Base-by-base conservation (phyloP, 30 jellyfish, hydroid and myxozoan genomes). In the Pseudorhiza aurosa region DNA sequence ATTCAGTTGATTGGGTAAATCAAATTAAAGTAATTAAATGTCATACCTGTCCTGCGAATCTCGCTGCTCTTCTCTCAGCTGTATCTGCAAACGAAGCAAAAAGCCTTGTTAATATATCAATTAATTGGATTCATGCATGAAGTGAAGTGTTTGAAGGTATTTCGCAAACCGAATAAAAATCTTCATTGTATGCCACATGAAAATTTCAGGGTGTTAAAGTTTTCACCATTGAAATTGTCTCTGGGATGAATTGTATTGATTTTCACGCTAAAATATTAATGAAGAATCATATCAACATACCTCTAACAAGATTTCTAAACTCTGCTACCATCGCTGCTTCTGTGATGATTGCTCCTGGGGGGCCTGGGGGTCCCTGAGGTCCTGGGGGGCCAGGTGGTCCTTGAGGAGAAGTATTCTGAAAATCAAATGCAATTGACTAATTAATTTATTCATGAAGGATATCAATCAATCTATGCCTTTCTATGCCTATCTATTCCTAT, bases 361-460 rank as follows among this genome's bases (percentile, higher is more conserved):
- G 91, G 9, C 96, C 96, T 19, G 96, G 91, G 71, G 96, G 96
- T 28, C 96, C 96, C 33, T 60, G 89, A 5, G 96, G 96, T 0
- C 96, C 96, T 29, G 96, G 96, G 19, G 96, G 96, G 9, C 96
- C 96, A 0, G 91, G 87, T 4, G 96, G 96, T 19, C 96, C 96
- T 18, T 44, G 87, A 1, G 82, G 86, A 17, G 49, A 81, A 40
- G n/a, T 57, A 71, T 10, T 60, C 88, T 76, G 65, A 14, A 32
- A 51, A n/a, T n/a, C n/a, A n/a, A n/a, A n/a, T n/a, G n/a, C n/a
- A n/a, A n/a, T n/a, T n/a, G n/a, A n/a, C n/a, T n/a, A n/a, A n/a
- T n/a, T n/a, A n/a, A n/a, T n/a, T n/a, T n/a, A n/a, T n/a, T n/a
- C n/a, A n/a, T n/a, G n/a, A n/a, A n/a, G n/a, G n/a, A n/a, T n/a